Base-by-base conservation (phyloP, 2,888 invertebrate species). In the Volucella inanis region DNA sequence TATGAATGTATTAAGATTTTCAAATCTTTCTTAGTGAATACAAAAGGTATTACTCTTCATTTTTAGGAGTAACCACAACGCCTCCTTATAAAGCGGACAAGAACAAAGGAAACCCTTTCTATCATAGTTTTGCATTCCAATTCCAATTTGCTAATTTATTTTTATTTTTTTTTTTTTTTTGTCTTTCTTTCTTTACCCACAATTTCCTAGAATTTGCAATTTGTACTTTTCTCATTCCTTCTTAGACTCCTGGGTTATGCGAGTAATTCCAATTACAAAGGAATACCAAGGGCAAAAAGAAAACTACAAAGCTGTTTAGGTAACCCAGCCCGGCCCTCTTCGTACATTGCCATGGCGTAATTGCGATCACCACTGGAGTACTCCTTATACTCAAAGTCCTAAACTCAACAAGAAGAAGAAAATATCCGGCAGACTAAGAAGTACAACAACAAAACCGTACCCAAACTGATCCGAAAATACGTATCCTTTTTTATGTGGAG, bases 381-480 rank as follows among this genome's bases (percentile, higher is more conserved):
- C 6, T 31, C 31, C 6, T 31, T 31, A 31, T 31, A 55, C 31
- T 39, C 22, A 61, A 11, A 62, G 39, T 31, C 31, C 15, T 43
- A 15, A 18, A 49, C 12, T 38, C 14, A 22, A 39, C 22, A 55
- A 0, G 9, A 38, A 65, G 41, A 54, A 59, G 31, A 3, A 55
- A 54, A 18, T 15, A 62, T 62, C 57, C 68, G 75, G 65, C 39
- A 76, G 62, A 54, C 54, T 64, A 74, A 72, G 64, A 18, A 45
- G 52, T 52, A 43, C 18, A 61, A 47, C n/a, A 39, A 8, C 12
- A 45, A 38, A 62, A n/a, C 10, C 15, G 59, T 59, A 59, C 50
- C 68, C 49, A 45, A 43, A 4, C 22, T 55, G 22, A 38, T 14
- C 41, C 18, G 10, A 47, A 47, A 59, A 31, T 31, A 31, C 31